Evolutionary conservation across 2,888 invertebrate genomes (phyloP).

Genomic region (Ectropis crepuscularia): DNA sequence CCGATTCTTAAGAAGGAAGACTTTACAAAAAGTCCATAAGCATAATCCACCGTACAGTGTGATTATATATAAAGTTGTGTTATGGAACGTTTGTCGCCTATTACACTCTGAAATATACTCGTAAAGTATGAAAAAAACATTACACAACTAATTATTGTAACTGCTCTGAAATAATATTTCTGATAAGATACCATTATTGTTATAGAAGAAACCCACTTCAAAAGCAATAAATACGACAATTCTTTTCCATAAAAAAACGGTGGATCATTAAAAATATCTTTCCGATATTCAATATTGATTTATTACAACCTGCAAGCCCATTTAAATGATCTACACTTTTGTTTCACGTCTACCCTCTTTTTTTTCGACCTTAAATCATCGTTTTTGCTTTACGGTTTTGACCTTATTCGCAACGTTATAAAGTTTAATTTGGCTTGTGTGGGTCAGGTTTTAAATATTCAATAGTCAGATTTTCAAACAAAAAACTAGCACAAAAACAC

Average conservation of each 20-base stretch:
- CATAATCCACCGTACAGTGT: no score
- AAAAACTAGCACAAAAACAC: constrained; percentile 44
- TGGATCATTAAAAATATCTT: constrained; percentile 43
- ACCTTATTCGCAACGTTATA: neutral
- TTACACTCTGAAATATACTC: no score
- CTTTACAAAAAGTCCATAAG: no score
- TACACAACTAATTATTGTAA: no score
- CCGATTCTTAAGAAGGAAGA: no score
- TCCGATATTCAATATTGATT: constrained; percentile 59
- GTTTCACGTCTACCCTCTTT: constrained; percentile 48
- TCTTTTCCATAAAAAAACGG: constrained; percentile 34
- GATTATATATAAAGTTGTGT: no score
- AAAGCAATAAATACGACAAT: constrained; percentile 29
- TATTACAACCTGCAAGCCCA: constrained; percentile 51
- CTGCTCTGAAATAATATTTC: no score
- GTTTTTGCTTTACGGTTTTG: constrained; percentile 1
- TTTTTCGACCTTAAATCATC: constrained; percentile 23
- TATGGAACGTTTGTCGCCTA: no score
- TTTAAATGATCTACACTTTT: constrained; percentile 55
- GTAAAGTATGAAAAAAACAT: no score
- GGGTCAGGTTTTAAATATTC: constrained; percentile 3
- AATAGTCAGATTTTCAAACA: constrained; percentile 20
- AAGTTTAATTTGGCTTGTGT: neutral
- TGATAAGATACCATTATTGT: neutral
- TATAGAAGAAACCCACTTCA: constrained; percentile 22